Percentiles rank a stretch among this genome's conserved stretches.
Conservation (phyloP, 1,140 invertebrate genomes). For the Rhyzopertha dominica region DNA sequence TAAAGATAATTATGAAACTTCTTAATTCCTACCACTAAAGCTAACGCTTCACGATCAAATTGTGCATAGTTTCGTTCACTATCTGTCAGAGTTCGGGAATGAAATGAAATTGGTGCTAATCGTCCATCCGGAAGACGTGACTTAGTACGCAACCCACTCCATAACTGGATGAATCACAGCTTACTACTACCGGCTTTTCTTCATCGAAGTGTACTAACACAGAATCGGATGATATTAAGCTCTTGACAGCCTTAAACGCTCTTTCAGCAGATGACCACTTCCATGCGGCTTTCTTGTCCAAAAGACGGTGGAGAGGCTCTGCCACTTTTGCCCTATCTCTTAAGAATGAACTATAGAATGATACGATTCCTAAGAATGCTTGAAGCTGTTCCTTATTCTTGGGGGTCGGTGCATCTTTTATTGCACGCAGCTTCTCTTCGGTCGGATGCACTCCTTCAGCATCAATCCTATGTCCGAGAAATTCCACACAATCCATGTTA, state of each 20-base stretch:
- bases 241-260: slow-evolving; percentile 31
- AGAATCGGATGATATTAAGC: slow-evolving; percentile 27
- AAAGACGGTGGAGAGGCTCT: slow-evolving; percentile 35
- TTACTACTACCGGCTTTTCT: slow-evolving; percentile 22
- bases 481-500: slow-evolving; percentile 24
- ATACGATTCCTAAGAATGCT: slow-evolving; percentile 39
- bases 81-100: slow-evolving; percentile 44
- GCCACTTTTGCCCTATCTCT: slow-evolving; percentile 27
- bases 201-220: slow-evolving; percentile 29
- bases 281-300: slow-evolving; percentile 43
- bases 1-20: slow-evolving; percentile 53
- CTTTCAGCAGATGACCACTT: slow-evolving; percentile 26
- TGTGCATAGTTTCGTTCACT: slow-evolving; percentile 49
- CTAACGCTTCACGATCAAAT: slow-evolving; percentile 53
- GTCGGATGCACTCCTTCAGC: slow-evolving; percentile 34
- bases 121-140: slow-evolving; percentile 31
- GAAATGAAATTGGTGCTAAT: slow-evolving; percentile 46
- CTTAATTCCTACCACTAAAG: slow-evolving; percentile 49
- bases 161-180: slow-evolving; percentile 26
- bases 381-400: slow-evolving; percentile 31
- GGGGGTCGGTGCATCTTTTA: slow-evolving; percentile 29
- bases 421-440: slow-evolving; percentile 37
- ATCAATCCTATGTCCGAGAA: slow-evolving; percentile 38
- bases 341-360: slow-evolving; percentile 38
- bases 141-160: slow-evolving; percentile 32